Evolutionary conservation across 2,888 invertebrate genomes (phyloP).

Genomic region (Liposcelis brunnea): DNA sequence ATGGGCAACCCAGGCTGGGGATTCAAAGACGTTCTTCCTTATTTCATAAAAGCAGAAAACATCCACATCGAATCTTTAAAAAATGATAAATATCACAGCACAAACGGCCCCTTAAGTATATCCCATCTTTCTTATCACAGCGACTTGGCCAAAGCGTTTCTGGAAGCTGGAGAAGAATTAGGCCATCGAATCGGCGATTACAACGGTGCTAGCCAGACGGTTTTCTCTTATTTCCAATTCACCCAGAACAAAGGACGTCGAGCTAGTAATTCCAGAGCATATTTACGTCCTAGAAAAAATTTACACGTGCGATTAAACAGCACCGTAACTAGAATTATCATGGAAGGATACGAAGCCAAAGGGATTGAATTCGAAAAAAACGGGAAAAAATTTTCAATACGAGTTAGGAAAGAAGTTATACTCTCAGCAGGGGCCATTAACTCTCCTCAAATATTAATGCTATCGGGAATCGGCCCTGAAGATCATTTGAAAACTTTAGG

Average conservation of each 20-base stretch:
- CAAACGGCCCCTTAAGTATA: conserved; percentile 36
- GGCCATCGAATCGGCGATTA: conserved; percentile 39
- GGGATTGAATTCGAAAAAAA: conserved; percentile 15
- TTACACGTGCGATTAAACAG: conserved; percentile 38
- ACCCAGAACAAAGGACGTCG: conserved; percentile 44
- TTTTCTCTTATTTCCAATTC: conserved; percentile 38
- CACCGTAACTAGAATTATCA: conserved; percentile 37
- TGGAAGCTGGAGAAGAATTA: conserved; percentile 38
- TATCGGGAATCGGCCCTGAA: conserved; percentile 42
- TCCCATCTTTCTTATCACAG: conserved; percentile 33
- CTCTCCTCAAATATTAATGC: conserved; percentile 45
- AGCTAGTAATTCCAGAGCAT: conserved; percentile 45
- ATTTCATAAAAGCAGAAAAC: conserved; percentile 59
- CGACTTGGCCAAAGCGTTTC: conserved; percentile 38
- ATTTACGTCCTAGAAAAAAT: conserved; percentile 42
- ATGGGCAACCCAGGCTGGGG: conserved; percentile 55
- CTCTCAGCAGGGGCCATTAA: conserved; percentile 45
- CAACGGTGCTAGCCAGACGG: conserved; percentile 39
- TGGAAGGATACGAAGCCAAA: conserved; percentile 22
- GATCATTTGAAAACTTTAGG: conserved; percentile 28
- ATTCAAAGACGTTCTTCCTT: conserved; percentile 48
- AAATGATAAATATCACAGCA: conserved; percentile 33
- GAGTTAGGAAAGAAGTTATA: conserved; percentile 39
- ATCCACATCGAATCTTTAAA: conserved; percentile 21
- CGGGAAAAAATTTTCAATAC: conserved; percentile 7